These are phyloP conservation scores for Eptatretus atami DNA, from an alignment of 2,797 vertebrate species.

Conservation along the genomic window DNA sequence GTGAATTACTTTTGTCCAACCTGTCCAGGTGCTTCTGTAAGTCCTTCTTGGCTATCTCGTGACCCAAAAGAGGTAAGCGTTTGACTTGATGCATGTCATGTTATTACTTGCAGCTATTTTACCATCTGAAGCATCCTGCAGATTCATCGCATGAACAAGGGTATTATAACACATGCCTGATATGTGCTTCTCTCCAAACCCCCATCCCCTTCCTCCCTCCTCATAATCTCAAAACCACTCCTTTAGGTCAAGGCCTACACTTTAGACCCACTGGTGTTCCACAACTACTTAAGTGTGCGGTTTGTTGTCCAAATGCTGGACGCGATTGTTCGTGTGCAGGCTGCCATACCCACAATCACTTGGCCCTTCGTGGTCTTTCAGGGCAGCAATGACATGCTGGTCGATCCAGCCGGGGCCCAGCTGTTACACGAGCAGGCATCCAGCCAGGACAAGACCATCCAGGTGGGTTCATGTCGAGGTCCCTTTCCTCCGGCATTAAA, in stretches of 20 bases:
- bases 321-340: conserved; percentile 32
- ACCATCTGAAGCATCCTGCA: too few relatives aligned
- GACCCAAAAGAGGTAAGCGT: conserved; percentile 48
- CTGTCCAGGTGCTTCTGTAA: conserved; percentile 35
- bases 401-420: conserved; percentile 49
- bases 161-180: too few relatives aligned
- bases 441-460: conserved; percentile 59
- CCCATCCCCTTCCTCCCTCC: too few relatives aligned
- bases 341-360: conserved; percentile 31
- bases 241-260: conserved; percentile 43
- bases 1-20: conserved; percentile 51
- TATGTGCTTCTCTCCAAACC: too few relatives aligned
- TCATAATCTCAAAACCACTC: not conserved
- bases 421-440: conserved; percentile 34
- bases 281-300: conserved; percentile 41
- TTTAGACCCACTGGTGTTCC: conserved; percentile 35
- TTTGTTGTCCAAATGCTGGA: conserved; percentile 52
- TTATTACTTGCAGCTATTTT: too few relatives aligned
- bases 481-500: too few relatives aligned
- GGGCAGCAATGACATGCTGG: conserved; percentile 50
- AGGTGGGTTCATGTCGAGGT: conserved; percentile 18
- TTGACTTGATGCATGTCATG: not conserved
- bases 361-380: conserved; percentile 63
- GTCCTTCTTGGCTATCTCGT: conserved; percentile 41
- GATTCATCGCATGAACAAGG: too few relatives aligned